Base-by-base conservation (phyloP, 2,797 vertebrate species). In the Spinibarbus caldwelli region DNA sequence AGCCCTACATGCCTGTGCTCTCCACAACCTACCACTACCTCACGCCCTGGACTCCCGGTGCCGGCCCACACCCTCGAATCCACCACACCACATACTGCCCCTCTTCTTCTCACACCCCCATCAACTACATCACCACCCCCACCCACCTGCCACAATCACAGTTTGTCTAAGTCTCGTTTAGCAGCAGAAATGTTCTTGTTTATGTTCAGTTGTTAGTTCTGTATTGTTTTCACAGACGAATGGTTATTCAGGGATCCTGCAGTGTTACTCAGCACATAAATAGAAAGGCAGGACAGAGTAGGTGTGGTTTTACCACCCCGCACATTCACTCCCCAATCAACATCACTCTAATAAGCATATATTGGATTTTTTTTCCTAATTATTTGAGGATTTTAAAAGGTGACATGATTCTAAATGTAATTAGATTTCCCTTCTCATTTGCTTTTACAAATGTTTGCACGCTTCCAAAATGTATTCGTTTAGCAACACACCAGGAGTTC, bases 51-150 rank as follows among this genome's bases (percentile, higher is more conserved):
- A 94, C 96, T 78, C 95, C 96, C 34, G 90, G 93, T 34, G 3
- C 80, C 94, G 36, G 94, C 89, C 86, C 87, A 92, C 52, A 95
- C 87, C 71, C 91, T 14, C 88, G 87, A 1, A 45, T 93, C 88
- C 89, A 96, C 62, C 92, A 93, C 26, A 90, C 91, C 82, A 85
- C 94, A 52, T 93, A 95, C 80, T 97, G 94, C 88, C 93, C 97
- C 21, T 88, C 93, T 62, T 92, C 95, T 0, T 90, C 90, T 3
- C 92, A 95, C 21, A 85, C 94, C 11, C 87, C 94, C 21, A 90
- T 97, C 2, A 82, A 94, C 82, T 98, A 96, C 87, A 81, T 97
- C 86, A 88, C 95, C 26, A 90, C 96, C 11, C 92, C 95, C 75
- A 89, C 89, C 64, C 89, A 92, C 78, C 93, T 26, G 23, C 93